Evolutionary conservation across 37 sponge, comb jelly and placozoan genomes (phyloP), one percentile per base, ranked within the genome.

Genomic region (Beroe forskalii): DNA sequence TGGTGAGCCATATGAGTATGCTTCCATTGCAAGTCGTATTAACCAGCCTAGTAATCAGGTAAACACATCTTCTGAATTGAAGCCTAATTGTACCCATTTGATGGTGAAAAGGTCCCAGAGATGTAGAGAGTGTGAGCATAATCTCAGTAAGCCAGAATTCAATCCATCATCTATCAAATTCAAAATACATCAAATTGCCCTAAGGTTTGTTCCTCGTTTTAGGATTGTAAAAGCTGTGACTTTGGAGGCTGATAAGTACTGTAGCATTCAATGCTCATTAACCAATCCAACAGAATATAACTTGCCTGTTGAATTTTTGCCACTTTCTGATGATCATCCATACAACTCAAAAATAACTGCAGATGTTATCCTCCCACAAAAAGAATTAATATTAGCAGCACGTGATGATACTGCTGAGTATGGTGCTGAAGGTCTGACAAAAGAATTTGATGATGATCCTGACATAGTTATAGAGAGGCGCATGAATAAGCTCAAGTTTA

Each of bases 391-490:
- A 14, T 33, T 90, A 6, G 66, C 90, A 32, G 90, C 90, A 24
- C 14, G 67, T 20, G 90, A 90, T 90, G 90, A 90, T 35, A 66
- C 90, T 24, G 64, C 90, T 23, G 36, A 90, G 42, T 90, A 42
- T 90, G 90, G 41, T 35, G 23, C 67, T 24, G 90, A 90, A 62
- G 23, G 24, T 62, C 25, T 24, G 3, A 39, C 25, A 23, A 28
- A 38, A 38, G 67, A 62, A 17, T 90, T 90, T 90, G 67, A 90
- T 62, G 90, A 90, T 64, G 90, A 90, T 62, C 90, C 90, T 62
- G 86, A 80, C 1, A 27, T 80, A 30, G 55, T 80, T 44, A 31
- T 80, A 6, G 44, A 32, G 8, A 41, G 86, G 55, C 1, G 86
- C 14, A 41, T 43, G 55, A 80, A 80, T 25, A 80, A 80, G 27